Conservation (phyloP, 2,113 vertebrate genomes). For the Macrotus californicus region DNA sequence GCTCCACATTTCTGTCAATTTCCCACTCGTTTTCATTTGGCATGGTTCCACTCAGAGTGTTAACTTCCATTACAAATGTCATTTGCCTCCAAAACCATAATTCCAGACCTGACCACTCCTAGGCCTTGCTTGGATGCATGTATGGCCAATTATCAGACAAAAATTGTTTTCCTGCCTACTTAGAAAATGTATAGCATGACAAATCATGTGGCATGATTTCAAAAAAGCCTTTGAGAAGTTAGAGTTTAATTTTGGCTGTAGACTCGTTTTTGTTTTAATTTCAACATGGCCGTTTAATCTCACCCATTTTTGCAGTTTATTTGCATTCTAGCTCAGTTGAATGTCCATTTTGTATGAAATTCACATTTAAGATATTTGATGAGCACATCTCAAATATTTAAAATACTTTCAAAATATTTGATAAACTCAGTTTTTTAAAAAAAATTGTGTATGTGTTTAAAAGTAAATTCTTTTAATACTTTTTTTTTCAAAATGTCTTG, state of each 20-base stretch:
- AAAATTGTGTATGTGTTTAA: neutral
- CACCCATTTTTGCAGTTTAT: neutral
- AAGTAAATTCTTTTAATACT: neutral
- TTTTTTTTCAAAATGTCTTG: neutral
- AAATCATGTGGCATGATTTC: neutral
- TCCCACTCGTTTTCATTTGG: neutral
- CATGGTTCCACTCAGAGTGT: neutral
- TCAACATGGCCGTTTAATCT: neutral
- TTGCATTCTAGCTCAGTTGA: neutral
- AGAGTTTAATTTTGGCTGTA: slow-evolving; percentile 17
- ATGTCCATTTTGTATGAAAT: neutral
- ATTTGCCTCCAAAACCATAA: neutral
- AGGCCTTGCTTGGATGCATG: neutral
- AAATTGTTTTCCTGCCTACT: neutral
- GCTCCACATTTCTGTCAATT: neutral
- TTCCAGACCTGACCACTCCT: neutral
- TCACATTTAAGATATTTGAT: slow-evolving; percentile 17
- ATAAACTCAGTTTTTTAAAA: neutral
- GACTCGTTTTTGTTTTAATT: neutral
- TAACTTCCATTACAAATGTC: neutral
- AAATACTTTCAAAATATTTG: slow-evolving; percentile 1
- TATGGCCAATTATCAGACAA: neutral
- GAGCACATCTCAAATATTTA: neutral
- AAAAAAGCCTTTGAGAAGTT: slow-evolving; percentile 1
- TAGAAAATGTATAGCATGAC: neutral